Percentiles rank a stretch among this genome's conserved stretches.
Evolutionary conservation across 2,888 invertebrate genomes (phyloP).

Genomic region (Caenorhabditis wallacei): DNA sequence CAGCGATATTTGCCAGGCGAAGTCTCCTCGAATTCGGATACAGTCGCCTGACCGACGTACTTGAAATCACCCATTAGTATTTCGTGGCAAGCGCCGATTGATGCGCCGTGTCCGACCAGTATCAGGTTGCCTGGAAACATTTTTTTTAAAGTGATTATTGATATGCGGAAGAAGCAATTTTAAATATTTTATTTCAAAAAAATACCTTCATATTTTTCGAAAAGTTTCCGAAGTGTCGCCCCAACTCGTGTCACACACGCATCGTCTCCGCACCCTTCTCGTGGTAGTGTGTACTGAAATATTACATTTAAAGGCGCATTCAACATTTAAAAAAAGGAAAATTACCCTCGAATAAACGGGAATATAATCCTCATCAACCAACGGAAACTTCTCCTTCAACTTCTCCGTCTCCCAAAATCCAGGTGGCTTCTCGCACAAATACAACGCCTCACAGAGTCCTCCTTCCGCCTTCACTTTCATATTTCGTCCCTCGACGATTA

Average conservation of each 20-base stretch:
- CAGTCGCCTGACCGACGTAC: conserved; percentile 81
- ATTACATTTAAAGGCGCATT: not conserved
- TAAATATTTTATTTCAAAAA: not conserved
- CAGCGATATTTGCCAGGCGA: conserved; percentile 68
- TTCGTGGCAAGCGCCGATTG: conserved; percentile 81
- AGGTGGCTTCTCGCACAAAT: conserved; percentile 79
- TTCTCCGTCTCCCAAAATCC: conserved; percentile 73
- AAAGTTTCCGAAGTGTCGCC: conserved; percentile 72
- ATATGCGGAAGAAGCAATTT: too few species aligned
- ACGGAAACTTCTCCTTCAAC: conserved; percentile 76
- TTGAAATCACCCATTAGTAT: conserved; percentile 76
- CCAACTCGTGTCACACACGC: conserved; percentile 77
- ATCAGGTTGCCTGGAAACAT: conserved; percentile 73
- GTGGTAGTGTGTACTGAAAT: conserved; percentile 72
- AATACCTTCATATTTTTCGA: conserved; percentile 71
- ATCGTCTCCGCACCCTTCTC: conserved; percentile 80
- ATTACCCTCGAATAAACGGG: conserved; percentile 75
- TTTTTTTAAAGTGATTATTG: too few species aligned
- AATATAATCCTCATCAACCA: conserved; percentile 75
- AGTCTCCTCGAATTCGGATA: conserved; percentile 73
- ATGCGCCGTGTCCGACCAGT: conserved; percentile 81
- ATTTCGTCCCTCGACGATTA: conserved; percentile 69
- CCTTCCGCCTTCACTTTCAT: conserved; percentile 80
- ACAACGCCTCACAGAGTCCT: conserved; percentile 79
- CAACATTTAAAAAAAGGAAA: too few species aligned